Evolutionary conservation across 2,113 vertebrate genomes (phyloP).

Genomic region (Merops nubicus): DNA sequence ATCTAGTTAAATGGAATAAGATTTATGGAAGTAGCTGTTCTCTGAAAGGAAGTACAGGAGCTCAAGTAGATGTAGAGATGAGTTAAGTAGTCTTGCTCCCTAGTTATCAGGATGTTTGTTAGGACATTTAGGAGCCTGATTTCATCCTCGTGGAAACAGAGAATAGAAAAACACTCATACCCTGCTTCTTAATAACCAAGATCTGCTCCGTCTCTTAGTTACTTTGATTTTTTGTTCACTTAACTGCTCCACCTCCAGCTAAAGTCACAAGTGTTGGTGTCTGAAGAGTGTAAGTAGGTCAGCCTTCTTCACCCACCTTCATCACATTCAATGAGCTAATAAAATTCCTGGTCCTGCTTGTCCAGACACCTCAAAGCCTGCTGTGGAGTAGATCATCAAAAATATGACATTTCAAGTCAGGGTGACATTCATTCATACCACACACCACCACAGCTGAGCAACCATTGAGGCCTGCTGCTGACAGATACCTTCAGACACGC

Average conservation of each 20-base stretch:
- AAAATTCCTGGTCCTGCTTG: background rate
- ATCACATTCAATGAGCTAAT: background rate
- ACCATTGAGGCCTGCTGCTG: background rate
- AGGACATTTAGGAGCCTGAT: background rate
- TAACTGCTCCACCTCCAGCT: background rate
- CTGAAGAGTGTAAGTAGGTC: background rate
- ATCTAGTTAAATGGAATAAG: background rate
- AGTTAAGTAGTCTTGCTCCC: rapidly evolving
- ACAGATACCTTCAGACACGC: rapidly evolving
- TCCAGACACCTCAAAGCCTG: background rate
- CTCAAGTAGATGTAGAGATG: rapidly evolving
- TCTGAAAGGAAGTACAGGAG: background rate
- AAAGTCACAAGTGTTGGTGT: rapidly evolving
- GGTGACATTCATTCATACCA: background rate
- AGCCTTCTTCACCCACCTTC: background rate
- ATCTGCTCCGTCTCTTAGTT: background rate
- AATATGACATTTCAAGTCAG: background rate
- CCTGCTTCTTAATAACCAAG: background rate
- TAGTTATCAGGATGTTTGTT: background rate
- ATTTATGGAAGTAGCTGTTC: background rate
- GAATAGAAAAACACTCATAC: background rate
- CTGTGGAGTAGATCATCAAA: background rate
- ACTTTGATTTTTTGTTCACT: background rate
- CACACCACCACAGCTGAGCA: rapidly evolving
- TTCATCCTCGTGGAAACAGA: background rate